Evolutionary conservation across 2,797 vertebrate genomes (phyloP).

Genomic region (Mareca strepera): DNA sequence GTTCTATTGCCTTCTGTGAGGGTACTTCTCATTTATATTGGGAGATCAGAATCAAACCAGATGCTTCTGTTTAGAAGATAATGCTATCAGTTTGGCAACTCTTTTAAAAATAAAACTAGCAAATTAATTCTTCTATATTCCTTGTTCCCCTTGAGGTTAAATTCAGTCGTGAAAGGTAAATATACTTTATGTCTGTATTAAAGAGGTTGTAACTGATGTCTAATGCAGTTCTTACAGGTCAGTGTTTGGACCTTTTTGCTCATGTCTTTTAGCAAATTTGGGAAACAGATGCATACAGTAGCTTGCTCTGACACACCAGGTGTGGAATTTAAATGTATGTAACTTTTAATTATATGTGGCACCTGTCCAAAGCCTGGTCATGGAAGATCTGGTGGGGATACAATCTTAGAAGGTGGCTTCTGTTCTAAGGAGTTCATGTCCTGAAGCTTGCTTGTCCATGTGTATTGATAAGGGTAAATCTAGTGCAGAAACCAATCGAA

Average conservation of each 20-base stretch:
- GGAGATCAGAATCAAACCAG: neutral
- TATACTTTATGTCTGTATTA: neutral
- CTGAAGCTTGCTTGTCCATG: fast-evolving
- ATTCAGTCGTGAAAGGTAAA: neutral
- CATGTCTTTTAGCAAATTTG: neutral
- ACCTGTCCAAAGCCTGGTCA: neutral
- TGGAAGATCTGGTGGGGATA: neutral
- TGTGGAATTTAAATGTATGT: neutral
- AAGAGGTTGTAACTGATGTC: neutral
- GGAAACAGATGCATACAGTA: neutral
- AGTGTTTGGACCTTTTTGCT: neutral
- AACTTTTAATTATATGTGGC: neutral
- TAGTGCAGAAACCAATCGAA: neutral
- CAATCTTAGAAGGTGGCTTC: neutral
- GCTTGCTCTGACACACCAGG: neutral
- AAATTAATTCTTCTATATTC: neutral
- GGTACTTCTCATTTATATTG: neutral
- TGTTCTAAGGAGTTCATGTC: neutral
- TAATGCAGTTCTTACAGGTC: neutral
- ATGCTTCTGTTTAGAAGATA: neutral
- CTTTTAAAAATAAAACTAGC: fast-evolving
- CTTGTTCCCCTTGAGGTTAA: neutral
- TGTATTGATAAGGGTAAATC: neutral
- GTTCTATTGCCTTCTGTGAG: neutral
- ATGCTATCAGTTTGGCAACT: neutral